These are phyloP conservation scores for Athalia rosae DNA, from an alignment of 2,888 invertebrate genomes.

Conservation along the genomic window DNA sequence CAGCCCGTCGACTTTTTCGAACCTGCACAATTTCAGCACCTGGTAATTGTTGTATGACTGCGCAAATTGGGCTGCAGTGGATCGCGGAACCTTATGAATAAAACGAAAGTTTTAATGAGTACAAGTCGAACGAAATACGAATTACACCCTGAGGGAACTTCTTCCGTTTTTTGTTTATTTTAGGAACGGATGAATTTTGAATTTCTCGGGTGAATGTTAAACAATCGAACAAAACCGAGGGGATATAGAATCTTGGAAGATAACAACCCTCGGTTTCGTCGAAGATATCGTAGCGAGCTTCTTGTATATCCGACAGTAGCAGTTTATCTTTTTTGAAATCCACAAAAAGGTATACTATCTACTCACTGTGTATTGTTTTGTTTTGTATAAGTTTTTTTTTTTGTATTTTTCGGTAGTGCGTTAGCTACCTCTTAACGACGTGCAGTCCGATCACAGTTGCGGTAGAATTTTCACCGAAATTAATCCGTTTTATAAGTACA, in stretches of 20 bases:
- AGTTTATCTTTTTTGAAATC: not conserved
- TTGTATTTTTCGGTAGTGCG: slow-evolving; percentile 3
- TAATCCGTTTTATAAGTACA: slow-evolving; percentile 54
- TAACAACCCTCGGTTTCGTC: slow-evolving; percentile 8
- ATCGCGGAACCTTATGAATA: too few relatives aligned
- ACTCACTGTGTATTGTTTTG: slow-evolving; percentile 40
- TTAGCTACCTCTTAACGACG: slow-evolving; percentile 45
- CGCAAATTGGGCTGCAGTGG: too few relatives aligned
- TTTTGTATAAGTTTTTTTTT: too few relatives aligned
- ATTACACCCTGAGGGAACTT: too few relatives aligned
- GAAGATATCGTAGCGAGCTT: slow-evolving; percentile 18
- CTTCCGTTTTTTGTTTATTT: too few relatives aligned
- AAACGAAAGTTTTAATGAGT: too few relatives aligned
- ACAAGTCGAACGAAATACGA: too few relatives aligned
- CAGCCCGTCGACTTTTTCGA: too few relatives aligned
- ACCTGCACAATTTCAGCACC: too few relatives aligned
- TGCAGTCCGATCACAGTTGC: slow-evolving; percentile 42
- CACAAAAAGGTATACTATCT: not conserved
- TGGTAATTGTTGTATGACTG: too few relatives aligned
- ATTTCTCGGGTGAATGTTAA: not conserved
- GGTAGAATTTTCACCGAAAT: slow-evolving; percentile 39
- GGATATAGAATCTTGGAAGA: not conserved
- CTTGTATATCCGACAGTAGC: not conserved
- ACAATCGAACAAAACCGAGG: not conserved
- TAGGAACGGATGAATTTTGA: too few relatives aligned